Percentiles rank a stretch among this genome's conserved stretches.
Evolutionary conservation across 2,797 vertebrate species (phyloP).

Genomic region (Zalophus californianus): DNA sequence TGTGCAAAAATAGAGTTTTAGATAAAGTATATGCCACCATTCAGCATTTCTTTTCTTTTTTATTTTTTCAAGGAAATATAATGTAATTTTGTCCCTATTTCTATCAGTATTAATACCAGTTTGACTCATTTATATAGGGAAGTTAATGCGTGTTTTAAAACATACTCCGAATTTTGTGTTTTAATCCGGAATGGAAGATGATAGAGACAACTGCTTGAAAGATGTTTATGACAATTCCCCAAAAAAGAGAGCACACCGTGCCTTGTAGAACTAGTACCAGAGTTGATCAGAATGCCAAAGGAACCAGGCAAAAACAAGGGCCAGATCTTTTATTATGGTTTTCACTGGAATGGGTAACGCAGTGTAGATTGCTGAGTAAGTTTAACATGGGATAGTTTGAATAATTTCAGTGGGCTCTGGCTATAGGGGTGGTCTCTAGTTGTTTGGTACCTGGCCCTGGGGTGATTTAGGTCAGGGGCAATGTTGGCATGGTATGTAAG

Average conservation of each 20-base stretch:
- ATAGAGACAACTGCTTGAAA: not conserved
- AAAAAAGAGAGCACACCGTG: too few species aligned
- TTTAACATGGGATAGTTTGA: not conserved
- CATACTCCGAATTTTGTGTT: not conserved
- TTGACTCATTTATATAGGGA: not conserved
- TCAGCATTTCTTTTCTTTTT: not conserved
- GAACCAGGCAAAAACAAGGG: not conserved
- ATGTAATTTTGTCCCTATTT: not conserved
- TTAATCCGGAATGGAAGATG: not conserved
- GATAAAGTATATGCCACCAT: not conserved
- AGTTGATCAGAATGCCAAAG: not conserved
- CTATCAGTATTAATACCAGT: not conserved
- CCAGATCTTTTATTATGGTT: not conserved
- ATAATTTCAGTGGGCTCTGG: not conserved
- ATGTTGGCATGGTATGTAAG: not conserved
- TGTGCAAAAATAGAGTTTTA: not conserved
- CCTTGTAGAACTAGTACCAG: not conserved
- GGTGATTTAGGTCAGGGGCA: not conserved
- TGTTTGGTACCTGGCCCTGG: not conserved
- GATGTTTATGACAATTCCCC: not conserved
- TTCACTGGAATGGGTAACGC: not conserved
- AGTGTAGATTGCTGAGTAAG: not conserved
- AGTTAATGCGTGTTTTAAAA: not conserved
- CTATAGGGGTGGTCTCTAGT: not conserved
- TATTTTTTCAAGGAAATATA: not conserved